phyloP scores from a whole-genome alignment of 2,888 invertebrate species.

The Cephus pulcher region DNA sequence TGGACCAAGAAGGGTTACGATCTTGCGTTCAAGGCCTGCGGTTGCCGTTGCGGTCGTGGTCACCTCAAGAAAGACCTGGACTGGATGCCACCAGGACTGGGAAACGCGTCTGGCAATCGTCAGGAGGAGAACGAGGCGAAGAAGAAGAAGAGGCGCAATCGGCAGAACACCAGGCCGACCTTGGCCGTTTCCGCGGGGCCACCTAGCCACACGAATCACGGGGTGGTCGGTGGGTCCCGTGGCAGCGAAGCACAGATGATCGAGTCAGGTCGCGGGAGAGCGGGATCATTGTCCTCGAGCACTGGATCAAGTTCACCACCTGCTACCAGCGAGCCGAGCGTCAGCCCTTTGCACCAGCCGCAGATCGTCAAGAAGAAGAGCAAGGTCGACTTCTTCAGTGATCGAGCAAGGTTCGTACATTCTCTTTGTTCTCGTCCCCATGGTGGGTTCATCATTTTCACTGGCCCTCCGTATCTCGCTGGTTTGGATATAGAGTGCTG shows the following conservation, averaged over 20 bases:
- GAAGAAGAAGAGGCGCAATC: slow-evolving; percentile 78
- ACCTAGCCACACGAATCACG: slow-evolving; percentile 62
- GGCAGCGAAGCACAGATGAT: slow-evolving; percentile 55
- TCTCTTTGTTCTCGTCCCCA: neutral
- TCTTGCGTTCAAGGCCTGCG: slow-evolving; percentile 94
- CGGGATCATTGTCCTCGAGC: slow-evolving; percentile 82
- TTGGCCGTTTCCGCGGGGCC: slow-evolving; percentile 71
- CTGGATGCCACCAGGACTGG: slow-evolving; percentile 82
- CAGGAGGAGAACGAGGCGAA: slow-evolving; percentile 70
- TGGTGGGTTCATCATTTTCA: neutral
- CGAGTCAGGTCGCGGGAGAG: slow-evolving; percentile 71
- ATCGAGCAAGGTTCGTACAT: slow-evolving; percentile 80
- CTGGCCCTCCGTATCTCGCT: neutral
- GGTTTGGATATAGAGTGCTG: neutral
- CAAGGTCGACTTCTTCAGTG: slow-evolving; percentile 82
- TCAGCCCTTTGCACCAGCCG: slow-evolving; percentile 76
- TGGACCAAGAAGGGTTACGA: slow-evolving; percentile 99
- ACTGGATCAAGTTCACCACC: slow-evolving; percentile 86
- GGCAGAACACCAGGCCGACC: slow-evolving; percentile 74
- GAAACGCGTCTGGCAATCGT: slow-evolving; percentile 67
- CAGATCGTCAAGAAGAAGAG: slow-evolving; percentile 78
- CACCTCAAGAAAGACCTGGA: slow-evolving; percentile 95
- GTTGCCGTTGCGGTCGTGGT: slow-evolving; percentile 92
- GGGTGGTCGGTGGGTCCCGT: slow-evolving; percentile 35
- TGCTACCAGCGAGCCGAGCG: slow-evolving; percentile 80